Conservation (phyloP, 2,888 invertebrate genomes). For the Amblyjoppa fuscipennis region DNA sequence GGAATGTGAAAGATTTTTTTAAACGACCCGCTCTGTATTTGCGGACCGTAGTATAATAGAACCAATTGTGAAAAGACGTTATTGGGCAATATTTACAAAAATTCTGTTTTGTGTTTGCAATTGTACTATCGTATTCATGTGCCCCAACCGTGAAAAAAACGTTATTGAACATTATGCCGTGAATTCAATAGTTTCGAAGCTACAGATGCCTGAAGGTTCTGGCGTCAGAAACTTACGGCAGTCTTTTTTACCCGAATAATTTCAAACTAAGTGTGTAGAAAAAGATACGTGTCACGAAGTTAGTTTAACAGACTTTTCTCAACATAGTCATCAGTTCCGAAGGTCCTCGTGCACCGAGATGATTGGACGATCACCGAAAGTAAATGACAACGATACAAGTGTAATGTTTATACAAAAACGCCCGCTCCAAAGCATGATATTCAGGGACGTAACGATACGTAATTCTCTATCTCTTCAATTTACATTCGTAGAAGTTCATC, state of each 20-base stretch:
- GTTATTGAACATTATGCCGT: neutral
- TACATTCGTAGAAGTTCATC: constrained; percentile 48
- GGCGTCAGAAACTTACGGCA: neutral
- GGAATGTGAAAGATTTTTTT: constrained; percentile 6
- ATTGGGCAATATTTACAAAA: too few relatives aligned
- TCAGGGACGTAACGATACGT: constrained; percentile 78
- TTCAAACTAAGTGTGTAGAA: neutral
- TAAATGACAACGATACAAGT: constrained; percentile 10
- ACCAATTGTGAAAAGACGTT: neutral
- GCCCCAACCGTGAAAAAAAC: neutral
- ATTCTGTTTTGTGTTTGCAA: neutral
- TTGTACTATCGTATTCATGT: neutral
- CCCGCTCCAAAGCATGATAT: constrained; percentile 84
- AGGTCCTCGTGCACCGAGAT: constrained; percentile 39
- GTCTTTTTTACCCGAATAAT: neutral
- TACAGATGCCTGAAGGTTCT: neutral
- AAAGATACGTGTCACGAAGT: constrained; percentile 16
- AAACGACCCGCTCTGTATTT: neutral
- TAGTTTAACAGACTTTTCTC: constrained; percentile 5
- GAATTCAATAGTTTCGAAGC: neutral
- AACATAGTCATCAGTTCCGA: neutral
- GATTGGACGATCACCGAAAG: constrained; percentile 16
- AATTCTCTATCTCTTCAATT: constrained; percentile 69
- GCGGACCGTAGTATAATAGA: neutral
- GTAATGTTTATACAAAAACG: constrained; percentile 66